Conservation (phyloP, 2,113 vertebrate genomes). For the Percina caprodes region DNA sequence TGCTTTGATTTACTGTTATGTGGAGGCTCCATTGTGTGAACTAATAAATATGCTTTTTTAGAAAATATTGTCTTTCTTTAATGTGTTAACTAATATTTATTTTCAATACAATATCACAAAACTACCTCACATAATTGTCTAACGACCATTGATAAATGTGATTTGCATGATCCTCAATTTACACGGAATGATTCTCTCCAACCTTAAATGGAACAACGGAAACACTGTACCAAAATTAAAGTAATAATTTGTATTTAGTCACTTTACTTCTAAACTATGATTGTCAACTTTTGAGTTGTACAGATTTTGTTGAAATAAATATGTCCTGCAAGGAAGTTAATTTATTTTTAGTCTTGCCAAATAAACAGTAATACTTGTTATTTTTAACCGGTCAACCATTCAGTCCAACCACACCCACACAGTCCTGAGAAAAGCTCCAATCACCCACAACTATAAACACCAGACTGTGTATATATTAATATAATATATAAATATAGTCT, state of each 20-base stretch:
- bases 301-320: neutral
- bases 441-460: too few species aligned
- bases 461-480: too few species aligned
- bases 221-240: neutral
- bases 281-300: neutral
- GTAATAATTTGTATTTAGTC: neutral
- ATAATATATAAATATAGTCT: too few species aligned
- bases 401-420: too few species aligned
- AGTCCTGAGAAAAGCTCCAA: too few species aligned
- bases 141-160: neutral
- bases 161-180: neutral
- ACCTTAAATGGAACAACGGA: neutral
- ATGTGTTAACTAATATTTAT: neutral
- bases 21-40: constrained; percentile 70
- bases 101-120: neutral
- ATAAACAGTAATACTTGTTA: too few species aligned
- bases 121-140: neutral
- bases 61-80: constrained; percentile 7
- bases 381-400: too few species aligned
- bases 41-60: constrained; percentile 78
- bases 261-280: neutral
- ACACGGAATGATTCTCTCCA: neutral
- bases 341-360: neutral
- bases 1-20: constrained; percentile 73
- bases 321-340: too few species aligned